Conservation (phyloP, 2,797 vertebrate species). For the Helarctos malayanus region DNA sequence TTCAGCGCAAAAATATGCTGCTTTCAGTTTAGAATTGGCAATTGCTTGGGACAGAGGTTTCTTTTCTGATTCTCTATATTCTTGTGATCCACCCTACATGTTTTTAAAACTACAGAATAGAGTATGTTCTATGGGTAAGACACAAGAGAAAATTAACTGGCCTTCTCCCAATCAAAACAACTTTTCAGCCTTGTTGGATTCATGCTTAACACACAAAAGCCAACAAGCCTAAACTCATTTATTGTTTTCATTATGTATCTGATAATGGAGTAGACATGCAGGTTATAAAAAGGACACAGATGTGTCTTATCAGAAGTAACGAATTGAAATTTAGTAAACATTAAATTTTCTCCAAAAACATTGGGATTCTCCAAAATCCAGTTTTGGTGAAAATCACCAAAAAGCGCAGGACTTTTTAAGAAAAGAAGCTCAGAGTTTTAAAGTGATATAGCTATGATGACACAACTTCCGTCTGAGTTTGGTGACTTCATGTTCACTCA, state of each 20-base stretch:
- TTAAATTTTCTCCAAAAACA: background rate
- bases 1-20: background rate
- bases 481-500: background rate
- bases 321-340: background rate
- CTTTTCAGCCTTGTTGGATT: background rate
- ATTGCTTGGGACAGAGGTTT: background rate
- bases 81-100: rapidly evolving
- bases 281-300: background rate
- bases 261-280: background rate
- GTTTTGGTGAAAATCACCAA: background rate
- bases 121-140: background rate
- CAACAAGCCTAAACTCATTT: background rate
- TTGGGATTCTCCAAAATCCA: background rate
- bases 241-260: background rate
- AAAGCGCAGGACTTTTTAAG: background rate
- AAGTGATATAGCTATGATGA: background rate
- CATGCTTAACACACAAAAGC: background rate
- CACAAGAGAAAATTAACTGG: background rate
- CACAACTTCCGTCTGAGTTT: background rate
- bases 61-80: background rate
- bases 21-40: background rate
- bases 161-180: background rate
- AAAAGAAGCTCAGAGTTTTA: background rate
- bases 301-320: background rate
- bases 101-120: background rate